Percentiles rank a stretch among this genome's conserved stretches.
phyloP scores from a whole-genome alignment of 2,797 vertebrate species.

The Spondyliosoma cantharus region DNA sequence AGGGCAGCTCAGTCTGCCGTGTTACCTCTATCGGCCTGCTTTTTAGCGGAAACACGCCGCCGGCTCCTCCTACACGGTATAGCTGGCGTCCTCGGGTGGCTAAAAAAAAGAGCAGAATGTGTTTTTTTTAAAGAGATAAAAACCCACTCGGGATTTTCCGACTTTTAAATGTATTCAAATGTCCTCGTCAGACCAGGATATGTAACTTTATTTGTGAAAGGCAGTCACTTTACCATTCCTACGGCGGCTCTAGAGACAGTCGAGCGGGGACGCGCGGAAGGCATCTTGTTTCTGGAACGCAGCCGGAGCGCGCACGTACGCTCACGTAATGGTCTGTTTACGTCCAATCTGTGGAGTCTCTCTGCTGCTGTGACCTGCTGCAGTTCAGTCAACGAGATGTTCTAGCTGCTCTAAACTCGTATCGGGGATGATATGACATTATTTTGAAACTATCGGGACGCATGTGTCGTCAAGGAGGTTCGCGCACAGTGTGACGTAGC shows the following conservation, averaged over 20 bases:
- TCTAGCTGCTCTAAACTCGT: constrained; percentile 36
- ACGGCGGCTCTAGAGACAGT: constrained; percentile 25
- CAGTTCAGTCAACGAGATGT: constrained; percentile 51
- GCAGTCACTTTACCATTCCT: constrained; percentile 50
- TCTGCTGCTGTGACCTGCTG: constrained; percentile 59
- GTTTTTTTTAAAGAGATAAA: not conserved
- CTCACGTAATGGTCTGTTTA: constrained; percentile 69
- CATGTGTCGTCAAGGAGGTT: constrained; percentile 6
- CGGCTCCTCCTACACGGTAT: constrained; percentile 79
- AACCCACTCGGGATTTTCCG: not conserved
- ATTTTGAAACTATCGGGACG: constrained; percentile 25
- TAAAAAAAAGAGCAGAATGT: constrained; percentile 33
- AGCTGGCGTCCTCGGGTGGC: constrained; percentile 65
- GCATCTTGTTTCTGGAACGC: constrained; percentile 48
- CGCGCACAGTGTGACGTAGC: constrained; percentile 26
- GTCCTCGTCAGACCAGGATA: not conserved
- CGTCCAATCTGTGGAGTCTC: constrained; percentile 55
- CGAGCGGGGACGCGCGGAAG: constrained; percentile 61
- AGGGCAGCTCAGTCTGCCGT: constrained; percentile 64
- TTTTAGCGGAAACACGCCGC: constrained; percentile 86
- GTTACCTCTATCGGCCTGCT: constrained; percentile 79
- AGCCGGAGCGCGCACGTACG: constrained; percentile 54
- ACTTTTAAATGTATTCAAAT: not conserved
- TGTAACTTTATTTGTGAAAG: constrained; percentile 4
- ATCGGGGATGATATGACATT: constrained; percentile 28